These are phyloP conservation scores for Andrena praecox DNA, from an alignment of 2,888 invertebrate species.

Conservation along the genomic window DNA sequence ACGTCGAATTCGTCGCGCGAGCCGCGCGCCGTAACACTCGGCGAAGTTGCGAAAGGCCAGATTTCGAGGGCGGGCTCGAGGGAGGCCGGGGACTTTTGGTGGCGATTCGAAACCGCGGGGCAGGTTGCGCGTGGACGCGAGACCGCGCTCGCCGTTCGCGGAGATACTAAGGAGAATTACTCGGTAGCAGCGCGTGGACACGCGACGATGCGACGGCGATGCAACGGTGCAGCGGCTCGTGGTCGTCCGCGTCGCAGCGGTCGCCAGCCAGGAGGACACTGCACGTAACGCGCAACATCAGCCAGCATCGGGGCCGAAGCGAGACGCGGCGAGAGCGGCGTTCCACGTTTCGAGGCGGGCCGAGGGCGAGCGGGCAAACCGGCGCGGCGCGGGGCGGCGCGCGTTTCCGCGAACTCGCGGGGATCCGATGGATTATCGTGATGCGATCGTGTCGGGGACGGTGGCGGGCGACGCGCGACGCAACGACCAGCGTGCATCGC, in stretches of 20 bases:
- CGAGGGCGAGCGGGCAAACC: no score
- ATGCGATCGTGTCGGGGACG: neutral
- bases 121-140: neutral
- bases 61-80: no score
- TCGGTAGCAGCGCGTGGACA: constrained; percentile 1
- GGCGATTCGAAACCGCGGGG: neutral
- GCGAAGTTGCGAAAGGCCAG: no score
- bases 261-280: constrained; percentile 30
- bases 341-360: no score
- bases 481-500: neutral
- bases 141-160: neutral
- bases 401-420: no score
- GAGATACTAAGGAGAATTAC: constrained; percentile 26
- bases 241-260: constrained; percentile 5
- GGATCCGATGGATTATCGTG: neutral
- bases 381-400: no score
- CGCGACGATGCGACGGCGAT: neutral
- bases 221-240: constrained; percentile 9
- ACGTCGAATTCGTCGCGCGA: no score
- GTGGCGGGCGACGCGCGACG: neutral
- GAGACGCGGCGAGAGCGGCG: neutral
- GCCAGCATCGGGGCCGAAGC: constrained; percentile 7
- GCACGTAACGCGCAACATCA: constrained; percentile 24
- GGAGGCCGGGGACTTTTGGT: no score
- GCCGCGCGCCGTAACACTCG: no score